Conservation (phyloP, 2,888 invertebrate genomes). For the Neuroscelio doddi region DNA sequence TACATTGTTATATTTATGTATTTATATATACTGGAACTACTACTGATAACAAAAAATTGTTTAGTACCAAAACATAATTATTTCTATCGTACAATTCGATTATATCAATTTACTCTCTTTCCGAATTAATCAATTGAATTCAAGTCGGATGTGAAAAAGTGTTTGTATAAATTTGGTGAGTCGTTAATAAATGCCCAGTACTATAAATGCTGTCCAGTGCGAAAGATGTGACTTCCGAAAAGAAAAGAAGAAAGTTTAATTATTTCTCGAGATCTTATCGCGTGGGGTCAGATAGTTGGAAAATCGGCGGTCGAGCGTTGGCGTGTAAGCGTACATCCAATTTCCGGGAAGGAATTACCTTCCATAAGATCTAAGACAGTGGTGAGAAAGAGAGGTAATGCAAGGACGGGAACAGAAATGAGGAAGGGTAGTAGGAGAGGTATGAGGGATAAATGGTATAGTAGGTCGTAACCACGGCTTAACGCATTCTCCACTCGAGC, state of each 20-base stretch:
- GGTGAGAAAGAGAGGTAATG: slow-evolving; percentile 12
- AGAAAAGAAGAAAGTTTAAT: slow-evolving; percentile 31
- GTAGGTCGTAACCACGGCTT: slow-evolving; percentile 28
- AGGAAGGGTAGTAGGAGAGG: neutral
- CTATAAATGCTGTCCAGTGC: neutral
- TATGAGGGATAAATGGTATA: slow-evolving; percentile 24
- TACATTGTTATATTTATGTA: too few relatives aligned
- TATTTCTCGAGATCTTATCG: slow-evolving; percentile 27
- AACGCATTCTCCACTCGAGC: slow-evolving; percentile 21
- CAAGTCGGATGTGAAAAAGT: too few relatives aligned
- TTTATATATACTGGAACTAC: too few relatives aligned
- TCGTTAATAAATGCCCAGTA: too few relatives aligned
- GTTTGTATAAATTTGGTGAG: too few relatives aligned
- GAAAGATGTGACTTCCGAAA: slow-evolving; percentile 6
- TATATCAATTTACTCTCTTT: too few relatives aligned
- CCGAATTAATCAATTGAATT: too few relatives aligned
- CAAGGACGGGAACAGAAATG: slow-evolving; percentile 16
- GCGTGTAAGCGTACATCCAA: slow-evolving; percentile 59
- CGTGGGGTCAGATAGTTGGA: slow-evolving; percentile 22
- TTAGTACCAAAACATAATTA: too few relatives aligned
- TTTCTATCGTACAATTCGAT: too few relatives aligned
- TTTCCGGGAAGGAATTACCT: slow-evolving; percentile 66
- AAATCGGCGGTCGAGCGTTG: slow-evolving; percentile 18
- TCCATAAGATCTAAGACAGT: slow-evolving; percentile 30
- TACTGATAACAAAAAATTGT: too few relatives aligned